Base-by-base conservation (phyloP, 2,888 invertebrate genomes). In the Diplazon laetatorius region DNA sequence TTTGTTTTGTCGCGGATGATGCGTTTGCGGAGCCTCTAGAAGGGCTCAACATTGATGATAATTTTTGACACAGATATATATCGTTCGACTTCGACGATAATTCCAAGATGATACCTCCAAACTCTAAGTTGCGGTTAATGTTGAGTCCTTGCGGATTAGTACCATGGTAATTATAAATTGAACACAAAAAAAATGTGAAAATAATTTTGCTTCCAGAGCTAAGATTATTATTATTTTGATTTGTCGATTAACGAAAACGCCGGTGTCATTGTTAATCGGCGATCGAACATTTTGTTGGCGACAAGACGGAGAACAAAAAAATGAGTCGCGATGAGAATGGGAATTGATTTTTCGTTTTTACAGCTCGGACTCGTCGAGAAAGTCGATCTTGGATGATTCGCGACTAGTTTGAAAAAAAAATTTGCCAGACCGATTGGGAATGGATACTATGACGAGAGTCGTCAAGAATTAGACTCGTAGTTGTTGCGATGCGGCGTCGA, bases 41-140 rank as follows among this genome's bases (percentile, higher is more conserved):
- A 62, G 44, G 30, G 44, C 62, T 42, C 62, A 46, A 62, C 62
- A 30, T 62, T 44, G 62, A 62, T 62, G 62, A 14, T 30, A 44
- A 62, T 62, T 62, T 62, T 62, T 62, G 44, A n/a, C 25, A 16
- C 44, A 46, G 44, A 62, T 25, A 25, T 62, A 25, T 8, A 60
- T 44, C 10, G n/a, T n/a, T n/a, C n/a, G 42, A 44, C 44, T 44
- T 25, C 44, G 14, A 55, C 30, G 52, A 0, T 55, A 14, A 16
- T n/a, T n/a, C 2, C 9, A 62, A 12, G 46, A 18, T 44, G 62
- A 30, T 46, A 62, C 44, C 42, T 12, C 20, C 46, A 44, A 44
- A 30, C 25, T 62, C 44, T 62, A 30, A 46, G 62, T 44, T 44
- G 44, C 25, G 44, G 25, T 20, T 62, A 44, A 46, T 16, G 30